Conservation (phyloP, 2,888 invertebrate genomes). For the Perithous albicinctus region DNA sequence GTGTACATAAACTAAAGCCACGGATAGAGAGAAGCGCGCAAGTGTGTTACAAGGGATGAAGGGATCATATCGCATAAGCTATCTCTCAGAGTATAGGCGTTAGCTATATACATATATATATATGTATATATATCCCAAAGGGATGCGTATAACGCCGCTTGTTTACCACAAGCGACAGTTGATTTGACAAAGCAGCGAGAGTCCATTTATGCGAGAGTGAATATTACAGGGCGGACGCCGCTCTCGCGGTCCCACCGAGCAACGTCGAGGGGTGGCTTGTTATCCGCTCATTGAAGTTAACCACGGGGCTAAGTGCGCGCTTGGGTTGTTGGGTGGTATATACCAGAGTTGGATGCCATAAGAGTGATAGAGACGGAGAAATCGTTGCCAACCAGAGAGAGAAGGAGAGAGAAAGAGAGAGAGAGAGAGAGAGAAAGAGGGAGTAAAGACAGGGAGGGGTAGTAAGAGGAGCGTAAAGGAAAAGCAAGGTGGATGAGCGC, state of each 20-base stretch:
- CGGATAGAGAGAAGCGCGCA: not conserved
- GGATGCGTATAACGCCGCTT: too few species aligned
- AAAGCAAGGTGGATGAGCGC: conserved; percentile 48
- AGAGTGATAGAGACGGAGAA: conserved; percentile 38
- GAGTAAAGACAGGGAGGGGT: conserved; percentile 54
- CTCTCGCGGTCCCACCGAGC: conserved; percentile 35
- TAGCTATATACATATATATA: too few species aligned
- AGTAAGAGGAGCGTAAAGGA: conserved; percentile 42
- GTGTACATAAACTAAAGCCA: not conserved
- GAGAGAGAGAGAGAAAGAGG: conserved; percentile 31
- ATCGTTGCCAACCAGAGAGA: conserved; percentile 11
- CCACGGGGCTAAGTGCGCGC: conserved; percentile 83
- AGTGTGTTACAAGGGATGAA: not conserved
- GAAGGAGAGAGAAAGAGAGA: conserved; percentile 38
- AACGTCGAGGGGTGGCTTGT: conserved; percentile 83
- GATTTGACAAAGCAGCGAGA: conserved; percentile 84
- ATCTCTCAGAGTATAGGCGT: conserved; percentile 16
- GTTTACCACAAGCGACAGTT: conserved; percentile 81
- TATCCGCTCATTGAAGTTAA: conserved; percentile 85
- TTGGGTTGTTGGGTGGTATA: conserved; percentile 64
- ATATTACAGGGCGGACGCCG: conserved; percentile 81
- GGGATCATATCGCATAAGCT: conserved; percentile 28
- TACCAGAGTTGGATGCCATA: conserved; percentile 45
- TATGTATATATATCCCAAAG: too few species aligned
- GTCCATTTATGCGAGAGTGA: conserved; percentile 84